Evolutionary conservation across 2,888 invertebrate genomes (phyloP).

Genomic region (Chymomyza amoena): DNA sequence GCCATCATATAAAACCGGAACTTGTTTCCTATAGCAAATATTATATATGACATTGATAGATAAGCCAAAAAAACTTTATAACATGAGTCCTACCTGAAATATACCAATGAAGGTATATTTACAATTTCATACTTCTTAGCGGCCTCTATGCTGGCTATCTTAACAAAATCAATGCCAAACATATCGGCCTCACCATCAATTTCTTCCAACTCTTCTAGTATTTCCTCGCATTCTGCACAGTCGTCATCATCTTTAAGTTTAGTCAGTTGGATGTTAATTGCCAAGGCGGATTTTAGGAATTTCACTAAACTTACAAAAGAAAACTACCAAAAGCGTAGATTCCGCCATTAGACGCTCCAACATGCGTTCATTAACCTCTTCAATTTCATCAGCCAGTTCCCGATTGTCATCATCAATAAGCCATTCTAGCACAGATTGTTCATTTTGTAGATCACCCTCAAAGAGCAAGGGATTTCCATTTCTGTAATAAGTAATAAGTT

Average conservation of each 20-base stretch:
- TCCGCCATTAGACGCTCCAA: conserved; percentile 89
- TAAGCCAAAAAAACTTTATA: not conserved
- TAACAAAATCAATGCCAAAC: conserved; percentile 96
- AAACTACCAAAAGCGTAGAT: conserved; percentile 92
- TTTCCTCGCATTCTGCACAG: conserved; percentile 94
- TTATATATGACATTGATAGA: not conserved
- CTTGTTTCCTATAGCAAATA: conserved; percentile 80
- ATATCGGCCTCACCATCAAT: conserved; percentile 97
- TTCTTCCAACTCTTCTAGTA: conserved; percentile 92
- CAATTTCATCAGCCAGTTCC: conserved; percentile 95
- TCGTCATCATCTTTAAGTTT: conserved; percentile 88
- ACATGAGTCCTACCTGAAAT: conserved; percentile 83
- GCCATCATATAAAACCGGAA: conserved; percentile 93
- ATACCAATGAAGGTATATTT: conserved; percentile 91
- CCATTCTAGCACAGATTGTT: conserved; percentile 95
- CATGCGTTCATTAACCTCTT: conserved; percentile 94
- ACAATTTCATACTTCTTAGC: conserved; percentile 90
- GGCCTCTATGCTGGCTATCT: conserved; percentile 90
- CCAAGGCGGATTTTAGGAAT: not conserved
- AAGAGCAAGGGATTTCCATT: conserved; percentile 93
- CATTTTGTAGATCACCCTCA: conserved; percentile 95
- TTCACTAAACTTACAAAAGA: conserved; percentile 87
- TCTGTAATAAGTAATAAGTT: conserved; percentile 76
- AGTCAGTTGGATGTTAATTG: not conserved
- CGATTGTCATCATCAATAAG: conserved; percentile 95